These are phyloP conservation scores for Drosophila repleta DNA, from an alignment of 1,140 invertebrate genomes.

Conservation along the genomic window DNA sequence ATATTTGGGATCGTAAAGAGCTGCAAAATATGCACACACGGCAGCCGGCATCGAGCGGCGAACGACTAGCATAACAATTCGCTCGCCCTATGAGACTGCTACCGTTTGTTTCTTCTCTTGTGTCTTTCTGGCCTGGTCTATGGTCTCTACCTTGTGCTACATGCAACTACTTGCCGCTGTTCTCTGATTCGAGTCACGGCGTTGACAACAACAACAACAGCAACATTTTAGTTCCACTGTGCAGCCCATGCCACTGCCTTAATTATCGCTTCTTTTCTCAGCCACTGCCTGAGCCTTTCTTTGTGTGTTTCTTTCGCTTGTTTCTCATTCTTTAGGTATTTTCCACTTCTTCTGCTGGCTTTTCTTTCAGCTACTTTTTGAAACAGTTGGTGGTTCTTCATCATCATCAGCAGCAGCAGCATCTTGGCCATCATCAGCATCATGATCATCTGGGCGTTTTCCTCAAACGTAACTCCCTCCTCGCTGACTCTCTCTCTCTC, in stretches of 20 bases:
- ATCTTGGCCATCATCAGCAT: constrained; percentile 6
- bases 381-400: constrained; percentile 49
- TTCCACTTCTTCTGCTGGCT: constrained; percentile 40
- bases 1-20: constrained; percentile 71
- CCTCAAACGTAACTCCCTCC: constrained; percentile 47
- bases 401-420: constrained; percentile 38
- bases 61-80: constrained; percentile 81
- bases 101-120: constrained; percentile 54
- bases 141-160: constrained; percentile 21
- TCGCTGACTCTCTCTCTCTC: not conserved
- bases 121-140: constrained; percentile 5
- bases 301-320: constrained; percentile 25
- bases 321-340: constrained; percentile 34
- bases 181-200: constrained; percentile 15
- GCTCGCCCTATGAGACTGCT: constrained; percentile 77
- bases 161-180: constrained; percentile 8
- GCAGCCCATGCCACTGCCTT: constrained; percentile 43
- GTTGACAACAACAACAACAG: constrained; percentile 45
- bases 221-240: constrained; percentile 77
- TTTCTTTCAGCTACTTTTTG: constrained; percentile 54
- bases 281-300: constrained; percentile 27
- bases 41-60: constrained; percentile 42
- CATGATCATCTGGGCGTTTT: constrained; percentile 34
- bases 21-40: constrained; percentile 62
- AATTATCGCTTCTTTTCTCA: constrained; percentile 42